These are phyloP conservation scores for Cordylochernes scorpioides DNA, from an alignment of 2,888 invertebrate genomes.

Conservation along the genomic window DNA sequence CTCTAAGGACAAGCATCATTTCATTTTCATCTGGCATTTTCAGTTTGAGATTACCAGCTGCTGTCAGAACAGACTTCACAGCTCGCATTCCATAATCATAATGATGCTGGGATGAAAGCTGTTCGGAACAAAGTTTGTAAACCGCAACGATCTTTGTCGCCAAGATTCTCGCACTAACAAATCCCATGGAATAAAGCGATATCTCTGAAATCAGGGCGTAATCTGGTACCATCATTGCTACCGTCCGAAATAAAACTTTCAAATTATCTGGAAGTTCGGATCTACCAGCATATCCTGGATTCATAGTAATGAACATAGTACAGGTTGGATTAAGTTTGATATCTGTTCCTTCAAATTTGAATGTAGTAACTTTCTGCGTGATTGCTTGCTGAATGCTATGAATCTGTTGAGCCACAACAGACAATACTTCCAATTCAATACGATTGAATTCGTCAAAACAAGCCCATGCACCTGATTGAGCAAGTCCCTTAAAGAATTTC, in stretches of 20 bases:
- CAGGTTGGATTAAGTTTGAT: constrained; percentile 44
- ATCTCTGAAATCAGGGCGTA: constrained; percentile 66
- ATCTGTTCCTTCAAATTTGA: constrained; percentile 49
- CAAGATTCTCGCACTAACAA: constrained; percentile 47
- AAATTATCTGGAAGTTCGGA: constrained; percentile 30
- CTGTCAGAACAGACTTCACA: constrained; percentile 59
- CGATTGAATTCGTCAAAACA: constrained; percentile 77
- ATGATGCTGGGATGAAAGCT: constrained; percentile 71
- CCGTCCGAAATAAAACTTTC: constrained; percentile 47
- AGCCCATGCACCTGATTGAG: constrained; percentile 57
- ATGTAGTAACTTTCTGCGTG: constrained; percentile 33
- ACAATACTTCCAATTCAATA: constrained; percentile 54
- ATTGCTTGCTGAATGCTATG: constrained; percentile 49
- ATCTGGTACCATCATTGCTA: constrained; percentile 76
- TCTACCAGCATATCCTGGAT: constrained; percentile 26
- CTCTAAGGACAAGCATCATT: constrained; percentile 39
- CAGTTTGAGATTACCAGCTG: constrained; percentile 64
- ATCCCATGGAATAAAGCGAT: constrained; percentile 54
- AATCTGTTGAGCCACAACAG: constrained; percentile 63
- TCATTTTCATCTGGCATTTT: constrained; percentile 51
- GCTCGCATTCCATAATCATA: constrained; percentile 92
- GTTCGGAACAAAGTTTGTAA: constrained; percentile 76
- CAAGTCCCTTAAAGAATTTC: constrained; percentile 56
- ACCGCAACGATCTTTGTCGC: constrained; percentile 84
- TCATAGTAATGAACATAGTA: constrained; percentile 33